Evolutionary conservation across 2,797 vertebrate genomes (phyloP).

Genomic region (Taeniopygia guttata): DNA sequence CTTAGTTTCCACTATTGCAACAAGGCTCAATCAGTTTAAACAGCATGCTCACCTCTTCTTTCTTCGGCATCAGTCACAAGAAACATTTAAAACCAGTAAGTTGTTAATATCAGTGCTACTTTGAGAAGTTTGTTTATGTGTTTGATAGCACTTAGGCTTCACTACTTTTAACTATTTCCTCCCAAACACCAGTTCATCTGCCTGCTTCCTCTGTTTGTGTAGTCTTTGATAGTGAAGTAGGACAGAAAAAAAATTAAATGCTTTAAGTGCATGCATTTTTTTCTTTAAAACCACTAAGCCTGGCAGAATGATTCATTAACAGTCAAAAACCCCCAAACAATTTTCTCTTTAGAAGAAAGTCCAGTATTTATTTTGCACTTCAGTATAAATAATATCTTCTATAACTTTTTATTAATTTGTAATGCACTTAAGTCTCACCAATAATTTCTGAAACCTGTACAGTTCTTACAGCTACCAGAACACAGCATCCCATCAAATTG

Average conservation of each 20-base stretch:
- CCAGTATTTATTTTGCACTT: not conserved
- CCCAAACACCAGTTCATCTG: not conserved
- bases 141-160: not conserved
- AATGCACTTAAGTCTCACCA: not conserved
- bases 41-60: not conserved
- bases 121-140: not conserved
- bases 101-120: not conserved
- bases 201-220: not conserved
- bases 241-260: not conserved
- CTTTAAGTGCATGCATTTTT: not conserved
- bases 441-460: not conserved
- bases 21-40: not conserved
- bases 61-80: not conserved
- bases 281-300: constrained; percentile 20
- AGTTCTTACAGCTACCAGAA: not conserved
- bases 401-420: not conserved
- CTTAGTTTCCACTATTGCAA: not conserved
- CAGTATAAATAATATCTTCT: not conserved
- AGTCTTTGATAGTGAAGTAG: not conserved
- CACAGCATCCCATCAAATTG: not conserved
- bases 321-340: not conserved
- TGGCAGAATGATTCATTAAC: not conserved
- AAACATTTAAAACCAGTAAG: not conserved
- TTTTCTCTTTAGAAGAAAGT: not conserved
- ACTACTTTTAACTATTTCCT: constrained; percentile 47